Conservation (phyloP, 1,140 invertebrate genomes). For the Drosophila arizonae region DNA sequence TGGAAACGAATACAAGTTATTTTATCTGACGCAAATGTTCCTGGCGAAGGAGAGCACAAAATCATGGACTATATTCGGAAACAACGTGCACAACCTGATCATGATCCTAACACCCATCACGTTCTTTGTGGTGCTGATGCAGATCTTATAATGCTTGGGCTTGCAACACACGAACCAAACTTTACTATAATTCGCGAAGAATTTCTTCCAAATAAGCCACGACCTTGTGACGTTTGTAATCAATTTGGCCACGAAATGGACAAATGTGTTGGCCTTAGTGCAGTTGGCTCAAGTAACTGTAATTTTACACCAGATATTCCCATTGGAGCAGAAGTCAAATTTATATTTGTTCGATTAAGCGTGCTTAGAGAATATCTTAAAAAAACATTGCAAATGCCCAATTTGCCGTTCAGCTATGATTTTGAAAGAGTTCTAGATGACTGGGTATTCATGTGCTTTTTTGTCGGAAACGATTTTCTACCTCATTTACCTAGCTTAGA, state of each 20-base stretch:
- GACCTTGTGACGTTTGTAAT: constrained; percentile 98
- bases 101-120: constrained; percentile 99
- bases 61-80: constrained; percentile 99
- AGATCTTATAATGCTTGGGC: constrained; percentile 98
- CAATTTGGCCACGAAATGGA: constrained; percentile 98
- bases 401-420: constrained; percentile 94
- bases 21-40: constrained; percentile 98
- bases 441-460: constrained; percentile 99
- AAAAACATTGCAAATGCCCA: constrained; percentile 95
- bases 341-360: constrained; percentile 95
- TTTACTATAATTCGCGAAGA: constrained; percentile 99
- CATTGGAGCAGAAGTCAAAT: constrained; percentile 89
- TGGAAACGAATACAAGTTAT: constrained; percentile 98
- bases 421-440: constrained; percentile 97
- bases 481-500: constrained; percentile 99
- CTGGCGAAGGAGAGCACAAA: constrained; percentile 99
- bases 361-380: constrained; percentile 98
- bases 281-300: constrained; percentile 62
- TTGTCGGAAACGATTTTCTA: constrained; percentile 99
- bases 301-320: constrained; percentile 80
- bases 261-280: constrained; percentile 91
- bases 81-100: constrained; percentile 96
- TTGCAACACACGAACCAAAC: constrained; percentile 99
- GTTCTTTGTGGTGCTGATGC: constrained; percentile 99
- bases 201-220: constrained; percentile 98